Percentiles rank a stretch among this genome's conserved stretches.
Evolutionary conservation across 2,888 invertebrate genomes (phyloP).

Genomic region (Eurois occulta): DNA sequence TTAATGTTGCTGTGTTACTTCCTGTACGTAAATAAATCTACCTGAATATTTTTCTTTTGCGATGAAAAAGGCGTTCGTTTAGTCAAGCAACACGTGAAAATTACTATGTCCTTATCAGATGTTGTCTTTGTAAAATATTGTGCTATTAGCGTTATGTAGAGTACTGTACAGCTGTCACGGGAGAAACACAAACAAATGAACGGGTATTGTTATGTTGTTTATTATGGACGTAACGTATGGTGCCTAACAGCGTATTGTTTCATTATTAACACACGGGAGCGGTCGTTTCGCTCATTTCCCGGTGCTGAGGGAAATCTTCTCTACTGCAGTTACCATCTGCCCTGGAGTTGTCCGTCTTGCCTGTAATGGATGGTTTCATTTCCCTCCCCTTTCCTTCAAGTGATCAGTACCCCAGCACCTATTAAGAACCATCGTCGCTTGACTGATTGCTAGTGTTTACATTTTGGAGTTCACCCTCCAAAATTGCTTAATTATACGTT

Average conservation of each 20-base stretch:
- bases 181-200: slow-evolving; percentile 62
- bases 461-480: slow-evolving; percentile 48
- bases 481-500: slow-evolving; percentile 54
- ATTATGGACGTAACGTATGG: slow-evolving; percentile 40
- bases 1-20: slow-evolving; percentile 71
- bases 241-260: slow-evolving; percentile 59
- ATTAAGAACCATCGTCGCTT: slow-evolving; percentile 60
- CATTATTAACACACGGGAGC: slow-evolving; percentile 53
- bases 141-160: slow-evolving; percentile 63
- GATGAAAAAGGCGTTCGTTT: slow-evolving; percentile 49
- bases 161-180: slow-evolving; percentile 35
- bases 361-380: slow-evolving; percentile 68
- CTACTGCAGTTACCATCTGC: slow-evolving; percentile 44
- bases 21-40: slow-evolving; percentile 68
- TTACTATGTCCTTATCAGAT: slow-evolving; percentile 60
- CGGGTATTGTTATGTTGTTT: slow-evolving; percentile 39
- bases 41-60: slow-evolving; percentile 59
- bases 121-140: slow-evolving; percentile 64
- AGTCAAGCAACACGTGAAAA: slow-evolving; percentile 59
- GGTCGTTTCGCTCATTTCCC: slow-evolving; percentile 54
- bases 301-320: slow-evolving; percentile 53
- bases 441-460: slow-evolving; percentile 66
- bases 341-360: slow-evolving; percentile 59
- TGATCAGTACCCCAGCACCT: slow-evolving; percentile 56
- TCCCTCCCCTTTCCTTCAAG: slow-evolving; percentile 63